A percentile compares a stretch with the other conserved stretches of the same genome.
These are phyloP conservation scores for Drosophila borealis DNA, from an alignment of 2,888 invertebrate genomes.

Conservation along the genomic window DNA sequence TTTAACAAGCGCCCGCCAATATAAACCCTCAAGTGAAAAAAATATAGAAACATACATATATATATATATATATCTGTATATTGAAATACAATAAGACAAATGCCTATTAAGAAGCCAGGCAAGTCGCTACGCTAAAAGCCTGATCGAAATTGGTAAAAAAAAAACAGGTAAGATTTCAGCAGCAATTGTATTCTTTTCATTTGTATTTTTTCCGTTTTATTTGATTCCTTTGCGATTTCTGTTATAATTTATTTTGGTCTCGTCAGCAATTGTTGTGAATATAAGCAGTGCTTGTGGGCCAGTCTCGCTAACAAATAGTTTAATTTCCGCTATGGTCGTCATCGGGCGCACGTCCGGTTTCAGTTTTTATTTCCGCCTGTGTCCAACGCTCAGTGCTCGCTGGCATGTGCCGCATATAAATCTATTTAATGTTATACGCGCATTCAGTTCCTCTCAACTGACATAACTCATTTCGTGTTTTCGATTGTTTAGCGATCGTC, in stretches of 20 bases:
- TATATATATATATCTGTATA: neutral
- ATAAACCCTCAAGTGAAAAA: constrained; percentile 20
- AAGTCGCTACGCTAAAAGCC: neutral
- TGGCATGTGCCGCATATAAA: constrained; percentile 49
- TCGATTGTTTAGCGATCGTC: constrained; percentile 32
- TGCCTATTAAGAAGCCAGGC: constrained; percentile 6
- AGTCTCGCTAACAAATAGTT: constrained; percentile 68
- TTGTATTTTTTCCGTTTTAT: neutral
- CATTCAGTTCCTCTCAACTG: constrained; percentile 18
- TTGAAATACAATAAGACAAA: neutral
- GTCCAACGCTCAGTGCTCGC: constrained; percentile 16
- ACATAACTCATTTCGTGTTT: constrained; percentile 45
- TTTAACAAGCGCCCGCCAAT: constrained; percentile 27
- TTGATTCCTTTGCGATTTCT: neutral
- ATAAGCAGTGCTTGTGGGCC: neutral
- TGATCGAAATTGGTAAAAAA: neutral
- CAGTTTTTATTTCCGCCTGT: constrained; percentile 74
- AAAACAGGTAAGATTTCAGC: constrained; percentile 20
- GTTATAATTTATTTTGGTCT: constrained; percentile 37
- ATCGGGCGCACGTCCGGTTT: constrained; percentile 72
- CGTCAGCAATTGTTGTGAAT: constrained; percentile 33
- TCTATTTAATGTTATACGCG: constrained; percentile 56
- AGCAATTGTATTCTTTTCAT: constrained; percentile 2
- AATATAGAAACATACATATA: neutral
- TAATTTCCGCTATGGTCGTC: constrained; percentile 74